A percentile compares a stretch with the other conserved stretches of the same genome.
Conservation (phyloP, 2,888 invertebrate genomes). For the Melanostoma scalare region DNA sequence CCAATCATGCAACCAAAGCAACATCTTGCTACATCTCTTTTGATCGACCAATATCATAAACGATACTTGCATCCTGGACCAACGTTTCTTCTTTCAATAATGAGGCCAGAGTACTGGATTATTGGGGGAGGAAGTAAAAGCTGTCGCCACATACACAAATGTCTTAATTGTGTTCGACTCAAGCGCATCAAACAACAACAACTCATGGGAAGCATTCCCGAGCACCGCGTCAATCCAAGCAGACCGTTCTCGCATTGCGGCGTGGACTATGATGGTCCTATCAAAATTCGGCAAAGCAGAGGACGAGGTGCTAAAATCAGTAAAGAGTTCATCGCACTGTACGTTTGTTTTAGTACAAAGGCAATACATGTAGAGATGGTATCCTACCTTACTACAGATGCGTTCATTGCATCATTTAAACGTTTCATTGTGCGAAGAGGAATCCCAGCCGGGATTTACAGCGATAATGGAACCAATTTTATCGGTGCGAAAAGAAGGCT, state of each 20-base stretch:
- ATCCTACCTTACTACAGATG: too few relatives aligned
- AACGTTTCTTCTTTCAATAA: not conserved
- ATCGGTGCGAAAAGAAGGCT: not conserved
- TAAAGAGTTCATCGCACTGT: slow-evolving; percentile 27
- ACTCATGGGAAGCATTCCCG: slow-evolving; percentile 1
- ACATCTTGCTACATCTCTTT: not conserved
- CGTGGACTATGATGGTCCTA: slow-evolving; percentile 38
- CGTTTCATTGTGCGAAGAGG: slow-evolving; percentile 6
- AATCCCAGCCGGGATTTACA: slow-evolving; percentile 16
- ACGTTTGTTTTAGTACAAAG: too few relatives aligned
- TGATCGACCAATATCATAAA: slow-evolving; percentile 1
- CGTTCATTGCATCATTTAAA: too few relatives aligned
- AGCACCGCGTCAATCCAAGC: slow-evolving; percentile 17
- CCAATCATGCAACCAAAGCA: too few relatives aligned
- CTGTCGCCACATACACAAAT: slow-evolving; percentile 14
- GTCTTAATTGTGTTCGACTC: slow-evolving; percentile 22
- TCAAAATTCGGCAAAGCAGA: not conserved
- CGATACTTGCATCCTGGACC: not conserved
- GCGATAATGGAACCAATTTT: not conserved
- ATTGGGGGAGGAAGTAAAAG: slow-evolving; percentile 7
- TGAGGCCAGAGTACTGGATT: slow-evolving; percentile 22
- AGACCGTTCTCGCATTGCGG: slow-evolving; percentile 33
- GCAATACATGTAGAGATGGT: too few relatives aligned
- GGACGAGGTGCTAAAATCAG: slow-evolving; percentile 15
- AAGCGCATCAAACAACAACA: too few relatives aligned